Evolutionary conservation across 2,797 vertebrate genomes (phyloP), one percentile per base, ranked within the genome.

Genomic region (Manis pentadactyla): DNA sequence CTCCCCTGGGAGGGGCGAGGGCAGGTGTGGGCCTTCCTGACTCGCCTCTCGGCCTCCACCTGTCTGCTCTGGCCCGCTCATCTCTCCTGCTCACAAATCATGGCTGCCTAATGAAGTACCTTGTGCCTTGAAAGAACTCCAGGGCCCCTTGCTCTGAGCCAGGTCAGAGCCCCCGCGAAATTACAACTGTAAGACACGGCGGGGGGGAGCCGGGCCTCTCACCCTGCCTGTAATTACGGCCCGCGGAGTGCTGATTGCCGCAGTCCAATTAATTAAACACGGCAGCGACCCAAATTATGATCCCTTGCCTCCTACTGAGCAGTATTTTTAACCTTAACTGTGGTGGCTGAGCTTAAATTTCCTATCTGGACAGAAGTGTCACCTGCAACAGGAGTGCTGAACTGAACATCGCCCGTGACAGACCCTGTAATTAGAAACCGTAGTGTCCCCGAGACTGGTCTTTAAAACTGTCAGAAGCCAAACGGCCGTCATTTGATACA

Each of bases 231-330:
- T 99, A 99, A 99, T 99, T 99, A 98, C 97, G 73, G 95, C 98
- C 97, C 89, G n/a, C 97, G 4, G 97, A 61, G 98, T 96, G 98
- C 99, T 97, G 98, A 98, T 98, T 98, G 98, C 98, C 97, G 94
- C 98, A 96, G 98, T 98, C 98, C 98, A 98, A 99, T 99, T 99
- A 99, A 99, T 99, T 99, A 99, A 98, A 98, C 98, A 98, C 98
- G 96, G 98, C 97, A 91, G 98, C 98, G 98, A 98, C 98, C 98
- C 98, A 98, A 98, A 98, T 99, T 98, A 98, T 98, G 98, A 98
- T 98, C 98, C 98, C 98, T 97, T 87, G 98, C 98, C 98, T 98
- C 96, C 78, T 97, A 69, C 92, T 61, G 96, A 77, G 93, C 98
- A 88, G 98, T 98, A 98, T 98, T 98, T 99, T 98, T 99, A 99